Percentiles rank a stretch among this genome's conserved stretches.
Evolutionary conservation across 2,888 invertebrate species (phyloP).

Genomic region (Hemithea aestivaria): DNA sequence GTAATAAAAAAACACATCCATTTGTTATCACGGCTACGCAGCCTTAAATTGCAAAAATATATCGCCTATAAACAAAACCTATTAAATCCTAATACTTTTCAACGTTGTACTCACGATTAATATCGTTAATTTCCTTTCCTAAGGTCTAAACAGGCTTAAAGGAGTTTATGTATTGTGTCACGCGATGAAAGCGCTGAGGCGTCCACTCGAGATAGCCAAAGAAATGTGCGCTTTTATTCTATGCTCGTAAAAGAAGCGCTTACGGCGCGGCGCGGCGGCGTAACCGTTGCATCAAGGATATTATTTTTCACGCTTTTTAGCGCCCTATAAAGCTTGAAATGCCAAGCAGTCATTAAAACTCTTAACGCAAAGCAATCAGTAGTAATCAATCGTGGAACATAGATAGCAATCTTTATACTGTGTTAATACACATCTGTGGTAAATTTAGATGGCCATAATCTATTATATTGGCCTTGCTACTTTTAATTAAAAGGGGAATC

Average conservation of each 20-base stretch:
- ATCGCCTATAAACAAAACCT: conserved; percentile 9
- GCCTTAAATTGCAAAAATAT: too few species aligned
- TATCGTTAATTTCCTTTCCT: conserved; percentile 18
- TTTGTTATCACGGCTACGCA: too few species aligned
- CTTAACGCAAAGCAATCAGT: conserved; percentile 9
- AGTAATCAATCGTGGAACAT: conserved; percentile 5
- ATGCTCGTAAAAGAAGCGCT: too few species aligned
- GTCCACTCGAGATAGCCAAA: too few species aligned
- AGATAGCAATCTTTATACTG: conserved; percentile 1
- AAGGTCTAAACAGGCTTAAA: conserved; percentile 11
- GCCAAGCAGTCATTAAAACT: neutral
- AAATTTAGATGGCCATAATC: too few species aligned
- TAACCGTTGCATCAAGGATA: too few species aligned
- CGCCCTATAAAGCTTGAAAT: neutral
- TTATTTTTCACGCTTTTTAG: too few species aligned
- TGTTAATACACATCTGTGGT: neutral
- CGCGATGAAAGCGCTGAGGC: conserved; percentile 2
- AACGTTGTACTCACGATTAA: conserved; percentile 11
- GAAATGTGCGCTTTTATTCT: too few species aligned
- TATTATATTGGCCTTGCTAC: too few species aligned
- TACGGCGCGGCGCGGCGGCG: too few species aligned
- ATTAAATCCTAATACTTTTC: conserved; percentile 11
- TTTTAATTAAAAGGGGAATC: too few species aligned
- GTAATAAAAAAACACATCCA: too few species aligned
- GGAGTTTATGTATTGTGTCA: conserved; percentile 14